These are phyloP conservation scores for Camponotus floridanus DNA, from an alignment of 1,140 invertebrate genomes.

Conservation along the genomic window DNA sequence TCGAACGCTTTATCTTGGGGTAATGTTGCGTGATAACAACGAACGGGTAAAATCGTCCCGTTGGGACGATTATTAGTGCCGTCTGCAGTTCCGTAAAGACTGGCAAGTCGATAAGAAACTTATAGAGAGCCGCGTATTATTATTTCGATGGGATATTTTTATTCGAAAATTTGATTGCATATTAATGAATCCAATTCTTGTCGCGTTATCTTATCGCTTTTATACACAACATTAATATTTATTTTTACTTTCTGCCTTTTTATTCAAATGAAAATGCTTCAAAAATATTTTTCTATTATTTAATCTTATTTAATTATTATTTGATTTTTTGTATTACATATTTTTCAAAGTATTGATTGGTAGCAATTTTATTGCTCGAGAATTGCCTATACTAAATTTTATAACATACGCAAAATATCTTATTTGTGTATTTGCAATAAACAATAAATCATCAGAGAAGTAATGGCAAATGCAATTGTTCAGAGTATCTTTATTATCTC, in stretches of 20 bases:
- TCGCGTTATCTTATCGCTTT: background rate
- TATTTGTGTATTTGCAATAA: background rate
- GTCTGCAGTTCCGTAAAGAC: constrained; percentile 51
- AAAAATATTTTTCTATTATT: background rate
- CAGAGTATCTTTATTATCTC: background rate
- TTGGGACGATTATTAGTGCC: constrained; percentile 73
- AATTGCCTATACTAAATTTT: background rate
- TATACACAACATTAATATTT: background rate
- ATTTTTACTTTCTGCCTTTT: background rate
- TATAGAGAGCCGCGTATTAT: constrained; percentile 34
- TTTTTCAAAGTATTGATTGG: no score
- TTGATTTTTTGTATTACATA: no score
- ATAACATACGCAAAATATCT: constrained; percentile 6
- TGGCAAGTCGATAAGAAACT: constrained; percentile 66
- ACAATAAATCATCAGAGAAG: constrained; percentile 16
- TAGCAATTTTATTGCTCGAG: background rate
- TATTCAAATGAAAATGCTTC: constrained; percentile 2
- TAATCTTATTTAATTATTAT: background rate
- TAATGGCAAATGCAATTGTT: constrained; percentile 1
- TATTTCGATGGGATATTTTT: constrained; percentile 26
- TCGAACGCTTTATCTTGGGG: constrained; percentile 76
- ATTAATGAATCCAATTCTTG: constrained; percentile 10
- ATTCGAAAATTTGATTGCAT: constrained; percentile 19
- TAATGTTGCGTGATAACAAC: constrained; percentile 80
- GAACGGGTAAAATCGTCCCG: constrained; percentile 64